phyloP scores from a whole-genome alignment of 2,113 vertebrate genomes.

The Carassius gibelio region DNA sequence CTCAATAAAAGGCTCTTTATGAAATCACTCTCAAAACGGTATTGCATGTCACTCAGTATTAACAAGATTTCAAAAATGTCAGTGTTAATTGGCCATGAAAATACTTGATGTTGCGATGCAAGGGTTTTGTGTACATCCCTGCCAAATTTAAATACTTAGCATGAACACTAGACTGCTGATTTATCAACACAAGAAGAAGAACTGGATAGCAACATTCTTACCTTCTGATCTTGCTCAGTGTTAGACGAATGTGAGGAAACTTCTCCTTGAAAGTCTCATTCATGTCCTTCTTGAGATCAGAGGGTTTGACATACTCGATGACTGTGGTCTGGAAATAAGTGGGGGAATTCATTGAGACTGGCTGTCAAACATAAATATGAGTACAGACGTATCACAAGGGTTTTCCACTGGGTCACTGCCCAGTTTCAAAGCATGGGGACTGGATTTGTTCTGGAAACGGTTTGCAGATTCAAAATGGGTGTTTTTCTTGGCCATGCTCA shows the following conservation, averaged over 20 bases:
- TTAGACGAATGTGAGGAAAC: slow-evolving; percentile 95
- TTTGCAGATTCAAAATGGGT: background rate
- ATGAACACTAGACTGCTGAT: background rate
- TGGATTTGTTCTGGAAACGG: background rate
- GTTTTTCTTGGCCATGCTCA: background rate
- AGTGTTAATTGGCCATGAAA: background rate
- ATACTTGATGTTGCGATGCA: background rate
- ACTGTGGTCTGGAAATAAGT: slow-evolving; percentile 87
- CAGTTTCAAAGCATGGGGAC: background rate
- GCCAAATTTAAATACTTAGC: background rate
- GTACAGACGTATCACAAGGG: background rate
- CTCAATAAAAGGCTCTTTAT: background rate
- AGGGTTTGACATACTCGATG: slow-evolving; percentile 97
- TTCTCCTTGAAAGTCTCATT: slow-evolving; percentile 99
- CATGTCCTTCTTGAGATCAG: slow-evolving; percentile 99
- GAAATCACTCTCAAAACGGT: background rate
- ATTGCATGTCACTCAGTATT: background rate
- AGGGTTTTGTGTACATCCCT: background rate
- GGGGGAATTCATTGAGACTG: slow-evolving; percentile 37
- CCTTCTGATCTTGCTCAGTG: slow-evolving; percentile 98
- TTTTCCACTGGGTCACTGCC: background rate
- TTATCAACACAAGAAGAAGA: background rate
- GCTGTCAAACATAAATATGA: background rate
- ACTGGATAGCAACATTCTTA: slow-evolving; percentile 60
- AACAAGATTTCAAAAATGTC: background rate